Conservation (phyloP, 2,888 invertebrate species). For the Trissolcus japonicus region DNA sequence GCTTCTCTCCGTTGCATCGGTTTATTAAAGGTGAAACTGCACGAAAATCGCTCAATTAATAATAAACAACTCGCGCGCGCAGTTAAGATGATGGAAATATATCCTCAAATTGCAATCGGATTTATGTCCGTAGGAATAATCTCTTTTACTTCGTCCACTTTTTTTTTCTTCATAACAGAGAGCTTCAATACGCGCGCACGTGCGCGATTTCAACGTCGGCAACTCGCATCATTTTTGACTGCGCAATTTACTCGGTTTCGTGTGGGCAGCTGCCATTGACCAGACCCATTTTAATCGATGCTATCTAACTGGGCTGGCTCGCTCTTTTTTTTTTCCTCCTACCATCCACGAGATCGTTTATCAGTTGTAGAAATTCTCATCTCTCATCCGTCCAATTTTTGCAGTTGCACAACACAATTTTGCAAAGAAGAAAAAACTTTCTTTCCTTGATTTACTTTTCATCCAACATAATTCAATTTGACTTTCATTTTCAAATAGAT, state of each 20-base stretch:
- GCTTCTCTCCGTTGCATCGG: slow-evolving; percentile 50
- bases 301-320: slow-evolving; percentile 8
- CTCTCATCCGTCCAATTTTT: background rate
- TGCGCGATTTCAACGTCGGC: background rate
- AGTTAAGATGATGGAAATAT: slow-evolving; percentile 45
- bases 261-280: slow-evolving; percentile 18
- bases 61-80: slow-evolving; percentile 45
- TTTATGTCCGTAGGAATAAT: slow-evolving; percentile 5
- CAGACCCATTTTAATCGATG: slow-evolving; percentile 2
- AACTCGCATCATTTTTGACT: slow-evolving; percentile 4
- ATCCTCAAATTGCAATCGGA: slow-evolving; percentile 42
- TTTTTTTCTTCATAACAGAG: no score
- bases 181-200: background rate
- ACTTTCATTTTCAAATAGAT: background rate
- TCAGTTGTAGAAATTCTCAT: background rate
- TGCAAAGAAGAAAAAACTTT: no score
- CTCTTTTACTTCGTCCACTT: background rate
- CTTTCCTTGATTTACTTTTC: no score
- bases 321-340: background rate
- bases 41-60: slow-evolving; percentile 56
- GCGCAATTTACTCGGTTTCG: slow-evolving; percentile 14
- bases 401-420: background rate
- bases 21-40: slow-evolving; percentile 58
- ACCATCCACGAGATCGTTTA: background rate
- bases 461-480: background rate